Percentiles rank a stretch among this genome's conserved stretches.
These are phyloP conservation scores for human (Homo sapiens) DNA, from an alignment of 2,113 vertebrate species.

Conservation along the genomic window GRCh38 chr9:114740001-114740500, in stretches of 20 bases:
- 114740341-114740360: neutral
- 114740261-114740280: neutral
- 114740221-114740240: neutral
- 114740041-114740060: neutral
- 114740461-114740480: too few species aligned
- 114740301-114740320: neutral
- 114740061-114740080: neutral
- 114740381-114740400: neutral
- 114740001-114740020: neutral
- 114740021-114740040: neutral
- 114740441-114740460: neutral
- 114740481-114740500: neutral
- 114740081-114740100: neutral
- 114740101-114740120: neutral
- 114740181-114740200: neutral
- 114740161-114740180: neutral
- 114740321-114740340: neutral
- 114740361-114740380: neutral
- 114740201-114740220: neutral
- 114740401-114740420: neutral
- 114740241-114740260: neutral
- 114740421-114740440: neutral
- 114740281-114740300: neutral
- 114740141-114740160: neutral
- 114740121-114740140: neutral